phyloP scores from a whole-genome alignment of 2,113 vertebrate species.

The Pampusana beccarii region DNA sequence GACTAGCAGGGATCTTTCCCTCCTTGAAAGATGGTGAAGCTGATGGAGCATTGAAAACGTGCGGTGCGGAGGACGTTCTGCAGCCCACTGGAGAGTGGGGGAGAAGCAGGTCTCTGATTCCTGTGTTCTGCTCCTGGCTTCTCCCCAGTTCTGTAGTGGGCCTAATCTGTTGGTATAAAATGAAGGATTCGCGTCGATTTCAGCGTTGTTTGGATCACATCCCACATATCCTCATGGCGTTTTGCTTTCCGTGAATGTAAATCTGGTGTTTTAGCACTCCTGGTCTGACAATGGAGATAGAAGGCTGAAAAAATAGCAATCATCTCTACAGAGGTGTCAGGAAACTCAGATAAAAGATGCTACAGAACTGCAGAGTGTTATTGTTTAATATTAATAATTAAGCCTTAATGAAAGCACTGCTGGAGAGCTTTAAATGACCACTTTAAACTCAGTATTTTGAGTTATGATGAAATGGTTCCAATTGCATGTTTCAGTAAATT shows the following conservation, averaged over 20 bases:
- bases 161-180: not conserved
- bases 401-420: not conserved
- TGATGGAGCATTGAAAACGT: not conserved
- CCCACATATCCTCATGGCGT: not conserved
- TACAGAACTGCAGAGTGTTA: not conserved
- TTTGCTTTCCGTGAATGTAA: not conserved
- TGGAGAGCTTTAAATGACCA: conserved; percentile 19
- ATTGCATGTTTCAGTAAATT: conserved; percentile 63
- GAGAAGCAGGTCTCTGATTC: not conserved
- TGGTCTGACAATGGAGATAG: not conserved
- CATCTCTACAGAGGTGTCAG: not conserved
- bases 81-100: not conserved
- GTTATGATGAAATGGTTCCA: not conserved
- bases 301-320: not conserved
- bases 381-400: conserved; percentile 11
- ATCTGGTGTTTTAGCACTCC: not conserved
- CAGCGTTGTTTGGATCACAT: not conserved
- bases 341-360: not conserved
- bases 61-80: not conserved
- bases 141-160: not conserved
- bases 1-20: not conserved
- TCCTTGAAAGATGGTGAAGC: not conserved
- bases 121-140: not conserved
- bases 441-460: conserved; percentile 5
- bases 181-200: not conserved